Evolutionary conservation across 2,797 vertebrate species (phyloP), one percentile per base, ranked within the genome.

Genomic region (Sebastes dallii): DNA sequence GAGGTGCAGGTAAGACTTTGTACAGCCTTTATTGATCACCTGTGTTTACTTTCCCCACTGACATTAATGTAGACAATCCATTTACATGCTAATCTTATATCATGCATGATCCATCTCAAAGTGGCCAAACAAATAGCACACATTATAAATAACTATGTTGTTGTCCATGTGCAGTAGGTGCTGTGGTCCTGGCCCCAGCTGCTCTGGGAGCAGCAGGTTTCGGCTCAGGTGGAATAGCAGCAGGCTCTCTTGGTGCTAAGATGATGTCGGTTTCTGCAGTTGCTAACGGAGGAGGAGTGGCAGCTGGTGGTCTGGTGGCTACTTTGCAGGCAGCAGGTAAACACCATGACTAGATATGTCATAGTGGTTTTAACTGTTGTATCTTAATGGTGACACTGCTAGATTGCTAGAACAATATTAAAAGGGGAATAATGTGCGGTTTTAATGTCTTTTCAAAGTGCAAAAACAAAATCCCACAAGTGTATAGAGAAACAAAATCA

Each of bases 201-300:
- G 75, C 3, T 18, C 24, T 90, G 20, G 77, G 59, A 1, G 66
- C 11, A 2, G 0, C 55, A 5, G 88, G 90, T 2, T 90, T 91
- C 72, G 83, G 70, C 6, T 54, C 83, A 2, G 76, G 3, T 8
- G 88, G 90, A 6, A 81, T 90, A 8, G 71, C 81, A 1, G 88
- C 54, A 1, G 65, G 83, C 1, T 88, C 90, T 4, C 0, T 6
- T 0, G 88, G 84, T 0, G 76, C 86, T 0, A 1, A 56, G 8
- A 64, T 85, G 82, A 87, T 87, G 86, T 74, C 80, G 0, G 0
- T 32, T 5, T 60, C 86, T 14, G 86, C 86, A 1, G 5, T 66
- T 4, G 60, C 72, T 14, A 82, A 59, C 32, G 73, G 82, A 13
- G 80, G 86, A 6, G 82, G 22, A 3, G 70, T 85, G 27, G 73